phyloP scores from a whole-genome alignment of 2,797 vertebrate genomes.

The Chelon auratus region DNA sequence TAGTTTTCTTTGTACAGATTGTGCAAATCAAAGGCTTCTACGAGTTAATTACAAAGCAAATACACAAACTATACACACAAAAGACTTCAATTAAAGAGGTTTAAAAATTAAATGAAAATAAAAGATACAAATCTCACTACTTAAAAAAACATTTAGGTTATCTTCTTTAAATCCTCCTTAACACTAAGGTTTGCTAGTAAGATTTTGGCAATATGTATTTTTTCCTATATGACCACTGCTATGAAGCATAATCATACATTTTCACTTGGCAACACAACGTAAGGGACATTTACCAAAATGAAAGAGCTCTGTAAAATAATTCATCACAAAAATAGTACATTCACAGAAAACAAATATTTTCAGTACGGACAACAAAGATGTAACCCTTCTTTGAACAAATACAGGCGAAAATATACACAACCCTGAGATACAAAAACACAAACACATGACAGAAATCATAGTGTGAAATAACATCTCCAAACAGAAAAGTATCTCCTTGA shows the following conservation, averaged over 20 bases:
- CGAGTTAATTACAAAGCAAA: slow-evolving; percentile 67
- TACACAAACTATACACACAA: slow-evolving; percentile 68
- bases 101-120: slow-evolving; percentile 30
- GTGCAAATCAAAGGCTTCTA: slow-evolving; percentile 82
- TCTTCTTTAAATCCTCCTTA: slow-evolving; percentile 41
- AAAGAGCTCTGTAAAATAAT: slow-evolving; percentile 33
- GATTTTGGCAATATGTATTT: slow-evolving; percentile 62
- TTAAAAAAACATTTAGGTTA: slow-evolving; percentile 44
- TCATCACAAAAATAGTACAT: slow-evolving; percentile 58
- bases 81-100: slow-evolving; percentile 56
- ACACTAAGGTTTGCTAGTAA: slow-evolving; percentile 36
- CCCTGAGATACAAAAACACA: slow-evolving; percentile 75
- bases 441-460: slow-evolving; percentile 14
- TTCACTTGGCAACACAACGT: slow-evolving; percentile 37
- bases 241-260: slow-evolving; percentile 14
- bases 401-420: slow-evolving; percentile 55
- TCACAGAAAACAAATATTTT: slow-evolving; percentile 25
- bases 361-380: slow-evolving; percentile 28
- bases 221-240: slow-evolving; percentile 26
- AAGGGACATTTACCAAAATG: slow-evolving; percentile 25
- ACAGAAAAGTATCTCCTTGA: slow-evolving; percentile 58
- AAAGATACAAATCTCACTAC: slow-evolving; percentile 49
- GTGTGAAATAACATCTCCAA: slow-evolving; percentile 42
- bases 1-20: slow-evolving; percentile 72
- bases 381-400: slow-evolving; percentile 50